Conservation (phyloP, 2,113 vertebrate species). For the Callocephalon fimbriatum region DNA sequence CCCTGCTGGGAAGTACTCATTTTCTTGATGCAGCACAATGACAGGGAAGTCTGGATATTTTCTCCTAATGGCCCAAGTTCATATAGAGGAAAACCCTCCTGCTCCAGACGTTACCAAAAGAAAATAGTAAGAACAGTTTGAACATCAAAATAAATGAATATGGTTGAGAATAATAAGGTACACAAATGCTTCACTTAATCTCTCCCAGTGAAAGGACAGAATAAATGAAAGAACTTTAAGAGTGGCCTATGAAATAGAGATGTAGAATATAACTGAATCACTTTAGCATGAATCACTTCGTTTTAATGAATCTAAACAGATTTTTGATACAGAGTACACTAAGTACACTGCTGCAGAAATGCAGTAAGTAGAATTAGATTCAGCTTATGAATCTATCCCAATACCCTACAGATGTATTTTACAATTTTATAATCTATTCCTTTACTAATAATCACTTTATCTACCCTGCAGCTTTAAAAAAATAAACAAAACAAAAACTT, state of each 20-base stretch:
- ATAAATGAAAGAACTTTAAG: neutral
- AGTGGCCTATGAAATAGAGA: neutral
- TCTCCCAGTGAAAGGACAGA: neutral
- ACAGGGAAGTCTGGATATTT: neutral
- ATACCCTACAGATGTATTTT: neutral
- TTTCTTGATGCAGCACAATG: fast-evolving
- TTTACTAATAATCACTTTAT: conserved; percentile 16
- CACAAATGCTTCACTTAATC: neutral
- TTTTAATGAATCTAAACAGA: neutral
- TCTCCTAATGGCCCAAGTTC: neutral
- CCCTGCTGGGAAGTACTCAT: neutral
- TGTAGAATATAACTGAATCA: neutral
- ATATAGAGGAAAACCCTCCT: neutral
- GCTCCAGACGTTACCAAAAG: neutral
- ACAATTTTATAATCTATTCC: neutral
- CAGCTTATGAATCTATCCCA: neutral
- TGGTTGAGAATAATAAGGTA: neutral
- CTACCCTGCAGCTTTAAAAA: conserved; percentile 17
- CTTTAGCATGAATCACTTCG: neutral
- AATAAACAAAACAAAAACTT: neutral
- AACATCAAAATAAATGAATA: neutral
- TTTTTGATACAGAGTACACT: neutral
- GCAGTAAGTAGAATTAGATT: neutral
- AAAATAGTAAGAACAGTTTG: neutral
- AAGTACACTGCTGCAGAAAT: neutral